Evolutionary conservation across 2,888 invertebrate species (phyloP), one percentile per base, ranked within the genome.

Genomic region (Lasioglossum pauxillum): DNA sequence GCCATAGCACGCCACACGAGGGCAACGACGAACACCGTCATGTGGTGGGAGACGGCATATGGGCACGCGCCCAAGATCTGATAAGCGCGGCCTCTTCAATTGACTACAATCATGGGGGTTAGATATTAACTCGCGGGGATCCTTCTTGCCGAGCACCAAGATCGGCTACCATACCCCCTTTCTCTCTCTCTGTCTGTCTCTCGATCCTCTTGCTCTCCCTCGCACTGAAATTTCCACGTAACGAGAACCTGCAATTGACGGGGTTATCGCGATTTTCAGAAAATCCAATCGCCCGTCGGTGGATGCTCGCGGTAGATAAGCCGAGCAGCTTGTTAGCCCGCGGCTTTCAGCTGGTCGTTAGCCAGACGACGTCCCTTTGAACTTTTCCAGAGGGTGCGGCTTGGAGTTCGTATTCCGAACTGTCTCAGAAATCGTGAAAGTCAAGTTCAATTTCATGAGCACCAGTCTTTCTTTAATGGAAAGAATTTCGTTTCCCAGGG

Each of bases 1-100:
- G 80, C 73, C 82, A 46, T 75, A 88, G 85, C 84, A 82, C 76
- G 88, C 88, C 67, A n/a, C 71, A 87, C 80, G 75, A 79, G 85
- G 83, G 88, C 83, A 84, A 75, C 85, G 81, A 84, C 83, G 77
- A 53, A 81, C 82, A 64, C 72, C 85, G 82, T 87, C 89, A 91
- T 91, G 91, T 90, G 91, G 88, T 91, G 88, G 89, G 89, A 91
- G 90, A 89, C 89, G 90, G 91, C 94, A 95, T 93, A 94, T 94
- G 94, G 94, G 92, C 94, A 93, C 94, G 93, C 91, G 94, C 86
- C 92, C 85, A 88, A 84, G 92, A 94, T 94, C 94, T 92, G 94
- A 94, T 94, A 94, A 93, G 88, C 80, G 87, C 89, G 88, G 90
- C 90, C 86, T 87, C 92, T 91, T 94, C 93, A 93, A 94, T 94